Conservation (phyloP, 2,888 invertebrate genomes). For the Spodoptera picta region DNA sequence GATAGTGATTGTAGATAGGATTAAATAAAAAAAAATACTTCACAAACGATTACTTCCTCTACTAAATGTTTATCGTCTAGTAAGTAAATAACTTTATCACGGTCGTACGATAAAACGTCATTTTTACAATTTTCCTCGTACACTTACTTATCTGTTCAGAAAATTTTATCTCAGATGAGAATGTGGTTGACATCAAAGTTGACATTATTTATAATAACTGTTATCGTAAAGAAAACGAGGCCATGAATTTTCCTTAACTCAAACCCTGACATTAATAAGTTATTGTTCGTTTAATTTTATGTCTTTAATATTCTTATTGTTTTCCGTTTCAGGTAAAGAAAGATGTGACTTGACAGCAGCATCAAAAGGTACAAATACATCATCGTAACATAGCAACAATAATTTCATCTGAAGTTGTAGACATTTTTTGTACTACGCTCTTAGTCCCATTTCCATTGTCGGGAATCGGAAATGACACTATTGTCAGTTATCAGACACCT, state of each 20-base stretch:
- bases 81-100: slow-evolving; percentile 20
- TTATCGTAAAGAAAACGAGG: slow-evolving; percentile 57
- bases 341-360: slow-evolving; percentile 26
- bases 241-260: slow-evolving; percentile 52
- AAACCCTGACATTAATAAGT: slow-evolving; percentile 62
- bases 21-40: slow-evolving; percentile 4
- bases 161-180: slow-evolving; percentile 20
- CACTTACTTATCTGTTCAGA: slow-evolving; percentile 8
- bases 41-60: slow-evolving; percentile 2
- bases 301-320: slow-evolving; percentile 30
- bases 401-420: no score
- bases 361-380: slow-evolving; percentile 28
- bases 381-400: no score
- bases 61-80: slow-evolving; percentile 6
- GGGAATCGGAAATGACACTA: no score
- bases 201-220: slow-evolving; percentile 49
- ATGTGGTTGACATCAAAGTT: slow-evolving; percentile 41
- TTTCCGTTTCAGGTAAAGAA: slow-evolving; percentile 65
- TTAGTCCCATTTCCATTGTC: no score
- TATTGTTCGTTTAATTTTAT: slow-evolving; percentile 43
- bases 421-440: no score
- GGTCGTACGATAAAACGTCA: slow-evolving; percentile 6
- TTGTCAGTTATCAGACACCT: no score
- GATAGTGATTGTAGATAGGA: no score
- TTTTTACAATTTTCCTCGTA: slow-evolving; percentile 6